Conservation (phyloP, 2,888 invertebrate species). For the Hemithea aestivaria region DNA sequence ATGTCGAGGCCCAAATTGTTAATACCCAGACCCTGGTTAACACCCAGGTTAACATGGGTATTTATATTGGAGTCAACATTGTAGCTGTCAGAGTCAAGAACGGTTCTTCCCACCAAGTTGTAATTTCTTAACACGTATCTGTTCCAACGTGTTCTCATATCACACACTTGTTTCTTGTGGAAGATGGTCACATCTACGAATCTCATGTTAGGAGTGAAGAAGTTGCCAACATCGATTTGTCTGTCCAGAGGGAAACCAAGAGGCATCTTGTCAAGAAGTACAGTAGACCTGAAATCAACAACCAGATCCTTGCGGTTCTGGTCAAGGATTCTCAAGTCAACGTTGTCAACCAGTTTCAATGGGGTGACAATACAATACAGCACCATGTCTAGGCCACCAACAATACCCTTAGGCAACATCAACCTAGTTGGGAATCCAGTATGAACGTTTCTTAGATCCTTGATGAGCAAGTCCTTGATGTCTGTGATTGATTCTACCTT, state of each 20-base stretch:
- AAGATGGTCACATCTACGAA: slow-evolving; percentile 82
- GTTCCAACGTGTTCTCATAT: slow-evolving; percentile 67
- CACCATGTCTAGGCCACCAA: slow-evolving; percentile 82
- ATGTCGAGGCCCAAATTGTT: no score
- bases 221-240: slow-evolving; percentile 76
- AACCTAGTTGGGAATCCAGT: slow-evolving; percentile 86
- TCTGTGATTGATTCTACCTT: slow-evolving; percentile 78
- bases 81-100: slow-evolving; percentile 46
- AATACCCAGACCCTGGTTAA: no score
- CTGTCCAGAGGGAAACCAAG: slow-evolving; percentile 88
- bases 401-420: slow-evolving; percentile 84
- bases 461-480: slow-evolving; percentile 48
- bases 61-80: slow-evolving; percentile 50
- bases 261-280: slow-evolving; percentile 80
- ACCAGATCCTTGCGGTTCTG: slow-evolving; percentile 65
- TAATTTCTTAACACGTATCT: slow-evolving; percentile 59
- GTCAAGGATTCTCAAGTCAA: slow-evolving; percentile 56
- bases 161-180: slow-evolving; percentile 75
- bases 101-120: slow-evolving; percentile 45
- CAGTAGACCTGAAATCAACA: slow-evolving; percentile 60
- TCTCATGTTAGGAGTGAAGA: slow-evolving; percentile 83
- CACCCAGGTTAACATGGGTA: slow-evolving; percentile 5
- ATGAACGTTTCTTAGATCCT: slow-evolving; percentile 68
- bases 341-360: slow-evolving; percentile 62
- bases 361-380: slow-evolving; percentile 82